Conservation (phyloP, 2,888 invertebrate genomes). For the Entomobrya multifasciata region DNA sequence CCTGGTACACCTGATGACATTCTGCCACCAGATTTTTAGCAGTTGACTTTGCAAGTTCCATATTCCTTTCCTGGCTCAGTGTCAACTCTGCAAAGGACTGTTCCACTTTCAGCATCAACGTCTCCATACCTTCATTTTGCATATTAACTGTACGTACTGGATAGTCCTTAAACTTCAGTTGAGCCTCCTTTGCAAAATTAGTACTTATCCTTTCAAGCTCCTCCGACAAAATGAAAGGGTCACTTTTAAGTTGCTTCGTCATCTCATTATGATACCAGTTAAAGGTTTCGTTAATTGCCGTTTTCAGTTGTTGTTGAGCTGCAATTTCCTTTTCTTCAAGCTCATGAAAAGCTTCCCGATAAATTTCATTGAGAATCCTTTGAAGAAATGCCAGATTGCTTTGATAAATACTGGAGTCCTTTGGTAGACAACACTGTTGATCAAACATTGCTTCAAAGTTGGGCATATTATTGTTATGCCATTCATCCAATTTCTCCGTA, state of each 20-base stretch:
- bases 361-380: not conserved
- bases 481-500: not conserved
- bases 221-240: conserved; percentile 22
- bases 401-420: not conserved
- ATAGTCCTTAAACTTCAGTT: conserved; percentile 22
- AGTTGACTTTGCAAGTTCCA: not conserved
- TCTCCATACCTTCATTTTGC: conserved; percentile 22
- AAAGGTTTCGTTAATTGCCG: conserved; percentile 10
- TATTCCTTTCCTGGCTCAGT: not conserved
- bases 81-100: conserved; percentile 1
- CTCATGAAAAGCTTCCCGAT: not conserved
- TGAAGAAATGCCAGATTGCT: not conserved
- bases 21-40: conserved; percentile 44
- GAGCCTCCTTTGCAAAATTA: not conserved
- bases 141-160: not conserved
- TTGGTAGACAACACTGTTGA: conserved; percentile 2
- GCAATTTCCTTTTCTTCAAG: not conserved
- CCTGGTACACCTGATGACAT: conserved; percentile 42
- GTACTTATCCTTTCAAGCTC: conserved; percentile 43
- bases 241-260: not conserved
- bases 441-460: not conserved
- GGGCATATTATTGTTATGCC: not conserved
- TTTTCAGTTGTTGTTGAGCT: conserved; percentile 1
- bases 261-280: conserved; percentile 45
- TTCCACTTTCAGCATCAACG: conserved; percentile 12